Base-by-base conservation (phyloP, 1,140 invertebrate genomes). In the Ptiloglossa arizonensis region DNA sequence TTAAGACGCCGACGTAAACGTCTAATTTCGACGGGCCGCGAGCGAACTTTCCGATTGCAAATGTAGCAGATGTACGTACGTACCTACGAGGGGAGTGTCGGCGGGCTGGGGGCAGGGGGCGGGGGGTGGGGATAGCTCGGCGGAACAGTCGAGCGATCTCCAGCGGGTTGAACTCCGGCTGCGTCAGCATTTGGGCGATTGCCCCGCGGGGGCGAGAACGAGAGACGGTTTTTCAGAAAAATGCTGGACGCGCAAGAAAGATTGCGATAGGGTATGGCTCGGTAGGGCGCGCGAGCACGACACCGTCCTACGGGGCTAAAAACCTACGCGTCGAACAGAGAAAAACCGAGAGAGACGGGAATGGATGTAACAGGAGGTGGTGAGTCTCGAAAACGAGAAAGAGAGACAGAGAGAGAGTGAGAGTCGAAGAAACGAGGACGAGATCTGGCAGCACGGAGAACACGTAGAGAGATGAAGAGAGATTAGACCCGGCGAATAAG, bases 191-290 rank as follows among this genome's bases (percentile, higher is more conserved):
- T 82, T 87, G 83, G 83, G 54, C 78, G 80, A 84, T 80, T 87
- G 86, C 73, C 83, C 64, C 79, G 63, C 64, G 52, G 68, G 73
- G 59, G 68, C 59, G 60, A 17, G 78, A 87, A 79, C 69, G 86
- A 88, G 86, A 88, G 87, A 88, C 59, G 74, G 79, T 81, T 86
- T 62, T 86, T 78, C 71, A 74, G 83, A 88, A 88, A 88, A 88
- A 88, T 88, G 87, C 83, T 86, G 80, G 81, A 80, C 86, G 83
- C 60, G 86, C 86, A 87, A 81, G 87, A 83, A 85, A 87, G 79
- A 79, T 82, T 81, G 80, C 80, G 71, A 81, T 76, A 78, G 81
- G 83, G 62, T 81, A 80, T 73, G 76, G 81, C 46, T 32, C 52
- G 67, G 29, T 48, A 0, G 22, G 27, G 22, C 57, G 73, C 41